A percentile compares a stretch with the other conserved stretches of the same genome.
Evolutionary conservation across 2,888 invertebrate genomes (phyloP).

Genomic region (Dysmachus trigonus): DNA sequence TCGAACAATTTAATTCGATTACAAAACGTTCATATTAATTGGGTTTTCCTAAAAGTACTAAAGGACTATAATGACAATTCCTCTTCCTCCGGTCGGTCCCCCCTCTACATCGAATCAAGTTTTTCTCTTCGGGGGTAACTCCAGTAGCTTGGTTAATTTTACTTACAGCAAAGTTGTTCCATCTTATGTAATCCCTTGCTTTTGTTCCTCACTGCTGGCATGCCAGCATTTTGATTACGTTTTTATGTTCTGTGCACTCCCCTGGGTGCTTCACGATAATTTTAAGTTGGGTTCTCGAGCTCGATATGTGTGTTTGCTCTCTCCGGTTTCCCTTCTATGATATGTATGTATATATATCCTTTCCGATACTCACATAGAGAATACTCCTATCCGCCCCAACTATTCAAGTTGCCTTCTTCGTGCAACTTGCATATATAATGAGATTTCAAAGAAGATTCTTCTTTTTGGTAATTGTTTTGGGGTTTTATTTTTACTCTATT

Average conservation of each 20-base stretch:
- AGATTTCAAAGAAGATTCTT: neutral
- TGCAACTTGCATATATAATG: neutral
- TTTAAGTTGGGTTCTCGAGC: slow-evolving; percentile 4
- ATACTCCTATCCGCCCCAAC: neutral
- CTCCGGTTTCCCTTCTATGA: neutral
- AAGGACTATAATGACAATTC: neutral
- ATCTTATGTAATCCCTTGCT: neutral
- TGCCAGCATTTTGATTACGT: slow-evolving; percentile 34
- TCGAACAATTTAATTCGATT: slow-evolving; percentile 1
- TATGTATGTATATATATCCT: neutral
- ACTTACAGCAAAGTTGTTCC: slow-evolving; percentile 6
- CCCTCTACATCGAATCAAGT: neutral
- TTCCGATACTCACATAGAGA: neutral
- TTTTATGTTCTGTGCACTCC: slow-evolving; percentile 23
- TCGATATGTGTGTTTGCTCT: neutral
- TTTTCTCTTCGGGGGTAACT: neutral
- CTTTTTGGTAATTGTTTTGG: neutral
- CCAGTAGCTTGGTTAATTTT: slow-evolving; percentile 9
- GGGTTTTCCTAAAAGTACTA: slow-evolving; percentile 5
- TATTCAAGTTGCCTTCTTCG: neutral
- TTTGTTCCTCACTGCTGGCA: slow-evolving; percentile 22
- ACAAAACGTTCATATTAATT: slow-evolving; percentile 10
- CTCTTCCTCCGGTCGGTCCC: neutral
- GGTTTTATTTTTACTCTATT: neutral
- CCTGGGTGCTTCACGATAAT: slow-evolving; percentile 29